These are phyloP conservation scores for Euproctis similis DNA, from an alignment of 2,888 invertebrate species.

Conservation along the genomic window DNA sequence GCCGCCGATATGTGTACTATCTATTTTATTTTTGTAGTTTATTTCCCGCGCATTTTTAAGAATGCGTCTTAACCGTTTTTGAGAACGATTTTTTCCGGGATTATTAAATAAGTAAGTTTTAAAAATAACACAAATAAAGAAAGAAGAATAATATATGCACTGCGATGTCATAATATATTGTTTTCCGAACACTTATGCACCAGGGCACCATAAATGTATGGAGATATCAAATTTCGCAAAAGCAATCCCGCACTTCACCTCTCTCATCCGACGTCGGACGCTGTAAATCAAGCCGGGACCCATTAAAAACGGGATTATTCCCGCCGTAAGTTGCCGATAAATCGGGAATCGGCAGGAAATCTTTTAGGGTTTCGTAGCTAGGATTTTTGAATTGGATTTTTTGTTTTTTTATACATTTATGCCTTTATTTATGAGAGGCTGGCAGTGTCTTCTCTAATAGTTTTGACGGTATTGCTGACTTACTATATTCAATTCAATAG, in stretches of 20 bases:
- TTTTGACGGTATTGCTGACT: too few species aligned
- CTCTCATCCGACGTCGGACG: conserved; percentile 43
- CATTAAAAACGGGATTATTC: conserved; percentile 74
- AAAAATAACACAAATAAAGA: neutral
- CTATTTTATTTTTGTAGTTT: too few species aligned
- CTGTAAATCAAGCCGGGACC: conserved; percentile 59
- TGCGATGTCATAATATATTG: conserved; percentile 16
- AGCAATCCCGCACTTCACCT: conserved; percentile 58
- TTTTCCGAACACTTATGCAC: conserved; percentile 37
- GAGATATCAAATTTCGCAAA: conserved; percentile 72
- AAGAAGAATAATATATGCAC: conserved; percentile 7
- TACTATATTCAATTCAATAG: too few species aligned
- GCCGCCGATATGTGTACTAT: too few species aligned
- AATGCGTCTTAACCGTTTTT: too few species aligned
- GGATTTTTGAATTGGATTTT: neutral
- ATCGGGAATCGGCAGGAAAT: conserved; percentile 58
- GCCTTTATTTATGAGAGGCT: too few species aligned
- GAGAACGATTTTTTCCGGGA: too few species aligned
- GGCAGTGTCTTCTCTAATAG: too few species aligned
- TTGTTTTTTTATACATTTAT: neutral
- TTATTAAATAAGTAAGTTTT: too few species aligned
- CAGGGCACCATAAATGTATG: conserved; percentile 62
- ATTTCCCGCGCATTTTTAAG: too few species aligned
- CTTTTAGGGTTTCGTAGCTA: neutral
- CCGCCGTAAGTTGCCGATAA: conserved; percentile 68